Evolutionary conservation across 2,888 invertebrate genomes (phyloP).

Genomic region (Protodeltote pygarga): DNA sequence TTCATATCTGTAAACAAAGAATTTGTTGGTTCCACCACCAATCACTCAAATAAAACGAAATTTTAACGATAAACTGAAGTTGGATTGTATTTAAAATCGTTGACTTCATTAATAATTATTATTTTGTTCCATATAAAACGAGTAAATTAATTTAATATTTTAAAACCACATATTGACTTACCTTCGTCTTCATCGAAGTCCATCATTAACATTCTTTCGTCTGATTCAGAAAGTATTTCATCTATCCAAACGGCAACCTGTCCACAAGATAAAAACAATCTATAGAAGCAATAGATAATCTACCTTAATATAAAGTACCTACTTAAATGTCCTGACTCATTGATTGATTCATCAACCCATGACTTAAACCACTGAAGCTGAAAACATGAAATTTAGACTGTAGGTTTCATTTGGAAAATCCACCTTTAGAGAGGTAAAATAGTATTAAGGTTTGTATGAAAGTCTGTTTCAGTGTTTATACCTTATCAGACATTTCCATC

Average conservation of each 20-base stretch:
- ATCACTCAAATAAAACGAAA: too few relatives aligned
- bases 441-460: too few relatives aligned
- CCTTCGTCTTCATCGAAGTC: constrained; percentile 82
- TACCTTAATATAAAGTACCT: too few relatives aligned
- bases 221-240: constrained; percentile 77
- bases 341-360: too few relatives aligned
- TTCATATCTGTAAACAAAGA: too few relatives aligned
- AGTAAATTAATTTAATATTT: not conserved
- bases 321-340: too few relatives aligned
- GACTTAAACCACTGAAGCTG: too few relatives aligned
- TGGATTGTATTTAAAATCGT: constrained; percentile 6
- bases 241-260: constrained; percentile 82
- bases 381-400: too few relatives aligned
- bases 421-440: too few relatives aligned
- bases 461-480: constrained; percentile 27
- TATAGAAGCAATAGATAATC: not conserved
- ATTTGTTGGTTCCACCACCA: too few relatives aligned
- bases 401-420: too few relatives aligned
- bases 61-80: too few relatives aligned
- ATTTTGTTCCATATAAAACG: constrained; percentile 58
- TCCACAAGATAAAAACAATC: not conserved
- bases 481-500: constrained; percentile 82
- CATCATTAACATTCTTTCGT: constrained; percentile 83
- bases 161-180: constrained; percentile 48
- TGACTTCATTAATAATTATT: constrained; percentile 51